Evolutionary conservation across 2,888 invertebrate genomes (phyloP), one percentile per base, ranked within the genome.

Genomic region (Hipparchia sbordonii): DNA sequence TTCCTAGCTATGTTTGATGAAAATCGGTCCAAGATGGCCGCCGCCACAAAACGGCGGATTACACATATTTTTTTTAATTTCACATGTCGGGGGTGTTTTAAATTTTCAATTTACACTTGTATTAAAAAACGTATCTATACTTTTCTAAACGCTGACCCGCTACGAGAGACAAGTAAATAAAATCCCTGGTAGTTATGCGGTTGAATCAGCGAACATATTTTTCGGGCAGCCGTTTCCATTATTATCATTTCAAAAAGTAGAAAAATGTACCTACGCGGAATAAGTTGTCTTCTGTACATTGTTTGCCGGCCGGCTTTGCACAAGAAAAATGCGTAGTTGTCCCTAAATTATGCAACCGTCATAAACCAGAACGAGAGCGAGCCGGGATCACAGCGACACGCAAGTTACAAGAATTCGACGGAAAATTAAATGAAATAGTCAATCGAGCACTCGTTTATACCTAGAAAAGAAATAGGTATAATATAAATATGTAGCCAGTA

Each of bases 321-420:
- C 67, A 23, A 23, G 67, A 46, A 72, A 70, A 70, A 62, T 51
- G 60, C 60, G 68, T 60, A 63, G 59, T 51, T 48, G 60, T 71
- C 72, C 72, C 72, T 74, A 77, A 72, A 77, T 73, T 76, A 77
- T 74, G 75, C 70, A 74, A 72, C 77, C 74, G 60, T 76, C 75
- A 67, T 77, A 77, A 76, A 77, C 59, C 59, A 56, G 71, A 71
- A 74, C 61, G 70, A 68, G 70, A 74, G 70, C 56, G 71, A 73
- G 60, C 68, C 60, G 72, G 62, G 54, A 71, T 61, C 66, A 51
- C 33, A 7, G 39, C 12, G 13, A 59, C 13, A 23, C 52, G 13
- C 59, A 71, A 73, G 71, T 59, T 62, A 70, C 13, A 67, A 46
- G 67, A 66, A 23, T 23, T 23, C 23, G 23, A 23, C 23, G 23